Conservation (phyloP, 2,113 vertebrate species). For the Myotis davidii region DNA sequence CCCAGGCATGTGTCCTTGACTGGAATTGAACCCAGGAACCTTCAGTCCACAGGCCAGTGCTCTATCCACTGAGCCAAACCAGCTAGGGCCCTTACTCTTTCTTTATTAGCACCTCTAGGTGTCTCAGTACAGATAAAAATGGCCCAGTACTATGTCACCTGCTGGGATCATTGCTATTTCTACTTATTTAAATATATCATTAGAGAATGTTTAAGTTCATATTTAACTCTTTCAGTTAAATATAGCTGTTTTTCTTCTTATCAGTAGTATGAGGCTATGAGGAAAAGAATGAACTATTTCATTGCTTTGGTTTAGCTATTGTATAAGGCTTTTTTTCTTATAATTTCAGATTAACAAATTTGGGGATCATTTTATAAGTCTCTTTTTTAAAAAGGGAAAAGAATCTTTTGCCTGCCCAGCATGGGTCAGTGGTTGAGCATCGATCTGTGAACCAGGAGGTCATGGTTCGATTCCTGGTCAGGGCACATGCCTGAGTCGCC, state of each 20-base stretch:
- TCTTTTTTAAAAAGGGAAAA: neutral
- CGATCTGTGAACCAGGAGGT: too few relatives aligned
- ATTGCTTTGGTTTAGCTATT: neutral
- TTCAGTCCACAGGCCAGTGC: too few relatives aligned
- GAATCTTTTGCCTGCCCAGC: neutral
- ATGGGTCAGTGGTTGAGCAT: too few relatives aligned
- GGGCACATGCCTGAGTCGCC: too few relatives aligned
- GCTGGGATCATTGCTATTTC: neutral
- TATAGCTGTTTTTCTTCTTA: neutral
- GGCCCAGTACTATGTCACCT: neutral
- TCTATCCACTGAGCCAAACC: too few relatives aligned
- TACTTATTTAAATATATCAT: slow-evolving; percentile 53
- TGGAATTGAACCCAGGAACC: too few relatives aligned
- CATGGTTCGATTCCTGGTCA: too few relatives aligned
- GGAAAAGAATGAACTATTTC: slow-evolving; percentile 1
- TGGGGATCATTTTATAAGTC: neutral
- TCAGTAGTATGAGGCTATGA: neutral
- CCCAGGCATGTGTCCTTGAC: too few relatives aligned
- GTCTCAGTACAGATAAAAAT: slow-evolving; percentile 23
- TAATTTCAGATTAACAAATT: slow-evolving; percentile 5
- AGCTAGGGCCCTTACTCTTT: neutral
- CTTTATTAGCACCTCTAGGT: neutral
- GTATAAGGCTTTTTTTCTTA: neutral
- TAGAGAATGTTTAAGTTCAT: slow-evolving; percentile 45
- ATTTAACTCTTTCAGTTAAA: slow-evolving; percentile 51